Evolutionary conservation across 35 echinoderm and acorn worm genomes (phyloP), one percentile per base, ranked within the genome.

Genomic region (Anneissia japonica): DNA sequence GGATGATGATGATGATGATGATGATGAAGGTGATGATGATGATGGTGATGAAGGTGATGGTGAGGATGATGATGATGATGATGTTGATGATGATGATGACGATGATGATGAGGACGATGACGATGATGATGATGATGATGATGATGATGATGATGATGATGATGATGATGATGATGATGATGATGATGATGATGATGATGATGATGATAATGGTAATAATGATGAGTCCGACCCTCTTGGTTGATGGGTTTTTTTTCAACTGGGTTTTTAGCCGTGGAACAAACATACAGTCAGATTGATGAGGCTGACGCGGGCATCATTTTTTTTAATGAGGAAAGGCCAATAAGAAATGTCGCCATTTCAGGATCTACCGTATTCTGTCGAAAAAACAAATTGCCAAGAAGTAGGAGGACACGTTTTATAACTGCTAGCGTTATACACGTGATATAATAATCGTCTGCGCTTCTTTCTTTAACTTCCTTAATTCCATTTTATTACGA

Each of bases 61-160:
- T n/a, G n/a, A n/a, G n/a, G 51, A 64, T 64, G 28, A 64, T 14
- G 13, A 64, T 64, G 13, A 64, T 64, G 13, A 64, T 64, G 28
- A 64, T 14, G 28, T 14, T 64, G 51, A 64, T 64, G 51, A 64
- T 64, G 51, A 64, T 64, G 51, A 64, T 64, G 51, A 64, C 28
- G 51, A 64, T 64, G 51, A 64, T 64, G 51, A 64, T 64, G 51
- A 64, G 13, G 51, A 64, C 28, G 51, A 64, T 64, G 51, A 64
- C 28, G 51, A 64, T 64, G 51, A 64, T 64, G 51, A 64, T 64
- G 51, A 64, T 64, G 51, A 64, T 64, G 51, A 64, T 64, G 51
- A 64, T 64, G 51, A 64, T 64, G 51, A 64, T 64, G 51, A 64
- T 64, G 51, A 64, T 64, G 51, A 64, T 64, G 51, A 64, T 64